A percentile compares a stretch with the other conserved stretches of the same genome.
Conservation (phyloP, 2,113 vertebrate genomes). For the Nerophis lumbriciformis region DNA sequence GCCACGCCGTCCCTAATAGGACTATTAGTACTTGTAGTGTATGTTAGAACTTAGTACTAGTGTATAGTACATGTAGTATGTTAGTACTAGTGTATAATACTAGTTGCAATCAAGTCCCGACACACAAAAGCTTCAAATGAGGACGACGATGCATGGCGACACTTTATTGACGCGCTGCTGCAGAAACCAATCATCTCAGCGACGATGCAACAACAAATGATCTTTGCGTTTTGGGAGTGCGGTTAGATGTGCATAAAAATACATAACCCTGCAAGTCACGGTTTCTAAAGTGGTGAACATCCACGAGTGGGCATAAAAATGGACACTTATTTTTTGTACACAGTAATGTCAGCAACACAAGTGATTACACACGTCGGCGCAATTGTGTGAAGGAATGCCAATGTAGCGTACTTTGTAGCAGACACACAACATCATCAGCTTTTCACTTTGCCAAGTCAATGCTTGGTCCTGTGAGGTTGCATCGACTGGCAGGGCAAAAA, state of each 20-base stretch:
- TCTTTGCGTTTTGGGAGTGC: conserved; percentile 6
- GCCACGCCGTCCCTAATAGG: too few species aligned
- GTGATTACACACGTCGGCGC: conserved; percentile 4
- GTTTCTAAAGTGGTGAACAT: conserved; percentile 12
- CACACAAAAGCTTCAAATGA: not conserved
- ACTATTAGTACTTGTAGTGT: too few species aligned
- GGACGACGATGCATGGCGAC: not conserved
- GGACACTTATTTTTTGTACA: conserved; percentile 28
- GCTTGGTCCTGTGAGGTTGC: conserved; percentile 36
- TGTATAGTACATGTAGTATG: too few species aligned
- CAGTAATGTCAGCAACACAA: conserved; percentile 21
- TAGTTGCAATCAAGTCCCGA: too few species aligned
- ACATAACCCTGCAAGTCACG: conserved; percentile 1
- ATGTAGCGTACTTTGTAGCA: conserved; percentile 15
- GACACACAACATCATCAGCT: conserved; percentile 35
- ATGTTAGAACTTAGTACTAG: too few species aligned
- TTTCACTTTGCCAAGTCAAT: conserved; percentile 13
- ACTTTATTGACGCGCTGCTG: conserved; percentile 49
- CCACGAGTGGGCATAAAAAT: conserved; percentile 15
- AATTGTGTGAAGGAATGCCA: conserved; percentile 25
- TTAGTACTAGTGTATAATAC: too few species aligned
- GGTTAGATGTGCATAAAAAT: conserved; percentile 12
- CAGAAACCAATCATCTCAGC: conserved; percentile 26
- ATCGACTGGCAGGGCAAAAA: conserved; percentile 15
- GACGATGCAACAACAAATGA: not conserved